These are phyloP conservation scores for Elmis aenea DNA, from an alignment of 2,888 invertebrate species.

Conservation along the genomic window DNA sequence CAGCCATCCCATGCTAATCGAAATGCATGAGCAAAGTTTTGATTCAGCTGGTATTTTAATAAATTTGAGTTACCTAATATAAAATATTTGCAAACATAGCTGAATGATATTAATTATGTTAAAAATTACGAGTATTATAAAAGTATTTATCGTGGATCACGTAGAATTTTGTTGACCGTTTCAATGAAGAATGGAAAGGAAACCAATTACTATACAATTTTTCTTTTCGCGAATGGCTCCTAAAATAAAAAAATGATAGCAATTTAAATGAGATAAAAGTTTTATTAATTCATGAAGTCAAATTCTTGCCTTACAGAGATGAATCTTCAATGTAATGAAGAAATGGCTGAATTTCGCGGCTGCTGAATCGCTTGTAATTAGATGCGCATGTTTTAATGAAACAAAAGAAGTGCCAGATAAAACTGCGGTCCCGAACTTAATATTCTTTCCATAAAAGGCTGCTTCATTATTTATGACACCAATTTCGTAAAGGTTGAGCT, in stretches of 20 bases:
- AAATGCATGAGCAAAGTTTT: too few relatives aligned
- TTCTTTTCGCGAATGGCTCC: too few relatives aligned
- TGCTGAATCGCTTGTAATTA: conserved; percentile 19
- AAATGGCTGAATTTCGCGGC: conserved; percentile 18
- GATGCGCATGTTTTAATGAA: conserved; percentile 25
- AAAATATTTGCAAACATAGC: too few relatives aligned
- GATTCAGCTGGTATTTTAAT: too few relatives aligned
- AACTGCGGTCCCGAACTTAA: conserved; percentile 20
- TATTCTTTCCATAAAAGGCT: conserved; percentile 21
- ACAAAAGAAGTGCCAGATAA: conserved; percentile 20
- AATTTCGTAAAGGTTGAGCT: conserved; percentile 15
- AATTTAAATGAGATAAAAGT: conserved; percentile 20
- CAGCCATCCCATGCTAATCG: too few relatives aligned
- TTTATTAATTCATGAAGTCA: conserved; percentile 22
- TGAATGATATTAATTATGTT: too few relatives aligned
- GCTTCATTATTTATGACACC: conserved; percentile 22
- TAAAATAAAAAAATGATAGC: conserved; percentile 19
- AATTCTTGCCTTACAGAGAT: conserved; percentile 13
- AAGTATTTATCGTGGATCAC: too few relatives aligned
- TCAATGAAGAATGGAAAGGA: too few relatives aligned
- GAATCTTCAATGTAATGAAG: conserved; percentile 21
- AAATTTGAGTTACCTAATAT: too few relatives aligned
- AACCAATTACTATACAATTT: too few relatives aligned
- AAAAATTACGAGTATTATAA: too few relatives aligned
- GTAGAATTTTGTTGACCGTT: too few relatives aligned